A percentile compares a stretch with the other conserved stretches of the same genome.
Evolutionary conservation across 2,113 vertebrate genomes (phyloP).

Genomic region (Calypte anna): DNA sequence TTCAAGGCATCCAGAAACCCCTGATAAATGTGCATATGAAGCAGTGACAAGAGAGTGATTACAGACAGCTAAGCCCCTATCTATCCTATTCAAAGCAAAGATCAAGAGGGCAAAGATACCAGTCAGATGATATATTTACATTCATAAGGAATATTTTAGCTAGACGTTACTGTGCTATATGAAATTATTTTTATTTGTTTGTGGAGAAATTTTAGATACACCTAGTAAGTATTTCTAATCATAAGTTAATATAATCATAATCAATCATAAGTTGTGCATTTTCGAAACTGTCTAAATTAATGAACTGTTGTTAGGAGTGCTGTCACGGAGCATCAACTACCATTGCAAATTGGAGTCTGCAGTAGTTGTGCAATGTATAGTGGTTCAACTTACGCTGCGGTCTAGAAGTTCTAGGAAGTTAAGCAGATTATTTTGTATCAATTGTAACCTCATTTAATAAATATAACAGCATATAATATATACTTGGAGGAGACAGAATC

Average conservation of each 20-base stretch:
- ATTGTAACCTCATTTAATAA: background rate
- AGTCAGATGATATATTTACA: background rate
- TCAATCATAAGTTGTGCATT: background rate
- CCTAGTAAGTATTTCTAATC: background rate
- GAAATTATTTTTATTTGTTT: background rate
- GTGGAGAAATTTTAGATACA: background rate
- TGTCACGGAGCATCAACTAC: background rate
- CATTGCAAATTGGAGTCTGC: background rate
- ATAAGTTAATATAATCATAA: no score
- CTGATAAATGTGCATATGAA: background rate
- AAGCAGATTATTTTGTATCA: background rate
- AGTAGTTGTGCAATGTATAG: background rate
- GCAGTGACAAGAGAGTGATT: background rate
- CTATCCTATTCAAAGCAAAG: background rate
- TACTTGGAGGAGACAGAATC: background rate
- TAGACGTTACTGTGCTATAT: background rate
- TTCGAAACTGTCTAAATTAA: background rate
- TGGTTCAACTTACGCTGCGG: background rate
- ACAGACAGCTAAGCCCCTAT: background rate
- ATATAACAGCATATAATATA: accelerated
- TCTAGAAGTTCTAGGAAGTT: background rate
- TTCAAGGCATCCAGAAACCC: background rate
- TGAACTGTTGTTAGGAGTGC: background rate
- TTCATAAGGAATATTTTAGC: background rate
- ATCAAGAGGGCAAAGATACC: background rate